Percentiles rank a stretch among this genome's conserved stretches.
These are phyloP conservation scores for Gasterosteus nipponicus DNA, from an alignment of 2,113 vertebrate species.

Conservation along the genomic window DNA sequence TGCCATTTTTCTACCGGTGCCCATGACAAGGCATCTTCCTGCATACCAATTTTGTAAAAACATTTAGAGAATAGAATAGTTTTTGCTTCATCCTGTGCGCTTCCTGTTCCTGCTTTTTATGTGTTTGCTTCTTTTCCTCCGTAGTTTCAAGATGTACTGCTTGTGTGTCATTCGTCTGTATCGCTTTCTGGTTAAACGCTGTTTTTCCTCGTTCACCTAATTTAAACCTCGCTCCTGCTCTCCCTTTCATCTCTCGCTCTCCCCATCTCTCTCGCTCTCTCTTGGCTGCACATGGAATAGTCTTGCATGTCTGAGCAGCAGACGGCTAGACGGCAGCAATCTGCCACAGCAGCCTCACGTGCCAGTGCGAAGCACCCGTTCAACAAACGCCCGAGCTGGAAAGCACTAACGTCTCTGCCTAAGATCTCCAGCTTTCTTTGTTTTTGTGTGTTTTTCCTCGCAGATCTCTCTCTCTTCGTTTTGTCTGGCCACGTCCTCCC, in stretches of 20 bases:
- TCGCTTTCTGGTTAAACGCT: neutral
- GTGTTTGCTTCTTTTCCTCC: neutral
- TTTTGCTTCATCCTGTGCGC: neutral
- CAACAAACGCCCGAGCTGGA: constrained; percentile 61
- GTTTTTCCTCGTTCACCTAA: constrained; percentile 35
- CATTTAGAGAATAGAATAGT: neutral
- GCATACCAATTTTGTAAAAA: neutral
- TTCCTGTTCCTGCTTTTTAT: constrained; percentile 11
- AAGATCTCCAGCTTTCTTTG: constrained; percentile 53
- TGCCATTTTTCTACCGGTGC: constrained; percentile 6
- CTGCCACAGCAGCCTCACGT: constrained; percentile 67
- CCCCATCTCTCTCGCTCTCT: constrained; percentile 17
- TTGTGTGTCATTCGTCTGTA: neutral
- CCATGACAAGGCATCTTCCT: neutral
- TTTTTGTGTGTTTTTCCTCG: constrained; percentile 9
- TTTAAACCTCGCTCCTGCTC: constrained; percentile 51
- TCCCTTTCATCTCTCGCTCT: constrained; percentile 40
- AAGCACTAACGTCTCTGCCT: constrained; percentile 53
- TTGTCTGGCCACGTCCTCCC: constrained; percentile 53
- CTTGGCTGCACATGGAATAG: constrained; percentile 67
- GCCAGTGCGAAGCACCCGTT: constrained; percentile 50
- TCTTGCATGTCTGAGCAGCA: constrained; percentile 80
- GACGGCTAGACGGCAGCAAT: constrained; percentile 77
- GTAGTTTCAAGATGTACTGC: constrained; percentile 1
- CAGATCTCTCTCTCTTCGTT: constrained; percentile 47